Conservation (phyloP, 2,888 invertebrate species). For the Tipula vernalis region DNA sequence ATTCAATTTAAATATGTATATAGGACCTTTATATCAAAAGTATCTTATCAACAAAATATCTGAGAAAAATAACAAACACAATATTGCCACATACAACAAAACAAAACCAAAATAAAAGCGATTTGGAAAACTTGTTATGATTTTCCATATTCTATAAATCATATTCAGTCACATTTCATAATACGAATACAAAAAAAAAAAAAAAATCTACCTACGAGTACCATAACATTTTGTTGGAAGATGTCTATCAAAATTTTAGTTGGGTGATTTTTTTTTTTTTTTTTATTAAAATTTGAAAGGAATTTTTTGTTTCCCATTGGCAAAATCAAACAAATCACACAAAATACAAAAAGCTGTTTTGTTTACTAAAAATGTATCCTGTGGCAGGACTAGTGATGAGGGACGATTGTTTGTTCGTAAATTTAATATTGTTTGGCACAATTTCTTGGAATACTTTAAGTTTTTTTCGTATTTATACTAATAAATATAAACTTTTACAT, state of each 20-base stretch:
- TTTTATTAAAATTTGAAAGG: neutral
- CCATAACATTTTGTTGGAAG: neutral
- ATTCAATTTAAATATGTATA: neutral
- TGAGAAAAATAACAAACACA: neutral
- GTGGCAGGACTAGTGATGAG: neutral
- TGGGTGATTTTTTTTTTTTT: neutral
- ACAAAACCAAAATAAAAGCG: neutral
- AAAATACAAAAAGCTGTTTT: neutral
- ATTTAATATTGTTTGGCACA: neutral
- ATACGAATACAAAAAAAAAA: neutral
- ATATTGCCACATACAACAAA: neutral
- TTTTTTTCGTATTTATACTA: neutral
- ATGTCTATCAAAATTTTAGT: neutral
- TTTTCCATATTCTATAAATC: neutral
- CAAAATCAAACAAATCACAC: neutral
- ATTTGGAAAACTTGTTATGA: neutral
- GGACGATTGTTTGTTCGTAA: neutral
- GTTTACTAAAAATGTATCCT: neutral
- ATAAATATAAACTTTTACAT: neutral
- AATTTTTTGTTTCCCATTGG: neutral
- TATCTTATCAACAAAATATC: neutral
- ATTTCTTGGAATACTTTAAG: neutral
- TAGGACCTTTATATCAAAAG: neutral
- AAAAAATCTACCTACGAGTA: neutral
- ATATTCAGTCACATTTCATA: neutral